Base-by-base conservation (phyloP, 1,140 invertebrate genomes). In the Pseudomyrmex sp. region DNA sequence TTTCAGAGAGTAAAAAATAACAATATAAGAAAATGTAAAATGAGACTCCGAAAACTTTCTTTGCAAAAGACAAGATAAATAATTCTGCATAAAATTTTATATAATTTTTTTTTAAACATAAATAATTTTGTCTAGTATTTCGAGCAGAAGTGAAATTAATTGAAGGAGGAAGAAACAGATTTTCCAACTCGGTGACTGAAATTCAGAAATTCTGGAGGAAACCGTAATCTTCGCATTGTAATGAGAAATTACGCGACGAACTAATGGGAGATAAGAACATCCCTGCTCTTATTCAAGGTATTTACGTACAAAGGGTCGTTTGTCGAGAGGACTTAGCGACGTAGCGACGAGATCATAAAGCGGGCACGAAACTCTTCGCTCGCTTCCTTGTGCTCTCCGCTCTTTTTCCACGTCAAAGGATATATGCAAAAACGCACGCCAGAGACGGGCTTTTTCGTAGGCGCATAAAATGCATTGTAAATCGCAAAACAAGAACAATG, bases 341-440 rank as follows among this genome's bases (percentile, higher is more conserved):
- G 85, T 61, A 87, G 86, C 86, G 86, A 87, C 85, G 73, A 86
- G 66, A 76, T 88, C 85, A 83, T 88, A 87, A 88, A 88, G 69
- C 83, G 74, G 26, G 82, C 82, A 84, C 50, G 68, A 84, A 88
- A 88, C 85, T 88, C 82, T 87, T 87, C 72, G 56, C 61, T 69
- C 65, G 72, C 18, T 56, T 58, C 61, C 85, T 77, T 84, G 61
- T 86, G 15, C 18, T 46, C 50, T 61, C 61, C 85, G 18, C 73
- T 61, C 73, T 87, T 88, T 88, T 88, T 87, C 82, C 82, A 73
- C 86, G 73, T 88, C 86, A 88, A 88, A 88, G 86, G 86, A 88
- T 88, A 83, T 79, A 79, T 86, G 66, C 70, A 86, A 76, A 88
- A 87, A 70, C 76, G 85, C 75, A 77, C 58, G 48, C 48, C 68